Evolutionary conservation across 2,888 invertebrate genomes (phyloP).

Genomic region (Vesta saturnalis): DNA sequence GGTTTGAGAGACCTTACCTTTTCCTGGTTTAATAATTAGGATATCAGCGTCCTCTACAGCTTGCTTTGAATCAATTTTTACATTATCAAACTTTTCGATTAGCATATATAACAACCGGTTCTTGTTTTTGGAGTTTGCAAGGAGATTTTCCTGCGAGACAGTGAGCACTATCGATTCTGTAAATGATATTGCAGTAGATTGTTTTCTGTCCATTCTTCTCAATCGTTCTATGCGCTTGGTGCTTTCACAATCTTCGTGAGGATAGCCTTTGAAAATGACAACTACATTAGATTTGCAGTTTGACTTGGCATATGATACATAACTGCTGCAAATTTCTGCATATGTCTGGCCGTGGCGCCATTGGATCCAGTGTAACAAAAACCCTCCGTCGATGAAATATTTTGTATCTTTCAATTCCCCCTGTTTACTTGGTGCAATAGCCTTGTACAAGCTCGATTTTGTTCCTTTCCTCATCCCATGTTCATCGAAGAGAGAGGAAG

Average conservation of each 20-base stretch:
- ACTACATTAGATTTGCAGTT: constrained; percentile 14
- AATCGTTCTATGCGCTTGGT: constrained; percentile 16
- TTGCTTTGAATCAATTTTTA: constrained; percentile 11
- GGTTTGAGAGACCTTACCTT: constrained; percentile 23
- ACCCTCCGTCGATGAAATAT: constrained; percentile 7
- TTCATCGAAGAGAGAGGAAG: background rate
- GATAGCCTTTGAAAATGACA: constrained; percentile 13
- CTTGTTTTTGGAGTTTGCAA: constrained; percentile 19
- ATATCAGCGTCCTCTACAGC: constrained; percentile 12
- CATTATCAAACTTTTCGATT: constrained; percentile 11
- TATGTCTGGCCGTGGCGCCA: constrained; percentile 10
- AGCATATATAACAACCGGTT: constrained; percentile 15
- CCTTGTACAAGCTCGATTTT: constrained; percentile 11
- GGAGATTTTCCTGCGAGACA: constrained; percentile 11
- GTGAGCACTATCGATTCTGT: constrained; percentile 8
- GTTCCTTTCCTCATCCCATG: constrained; percentile 1
- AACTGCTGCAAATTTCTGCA: constrained; percentile 18
- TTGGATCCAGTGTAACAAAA: constrained; percentile 10
- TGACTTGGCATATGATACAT: constrained; percentile 14
- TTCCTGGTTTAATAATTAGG: constrained; percentile 25
- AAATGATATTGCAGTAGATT: constrained; percentile 15
- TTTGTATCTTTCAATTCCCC: constrained; percentile 4
- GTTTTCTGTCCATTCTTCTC: constrained; percentile 16
- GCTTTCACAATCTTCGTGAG: constrained; percentile 16
- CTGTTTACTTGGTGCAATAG: constrained; percentile 6